Evolutionary conservation across 2,797 vertebrate species (phyloP).

Genomic region (Smutsia gigantea): DNA sequence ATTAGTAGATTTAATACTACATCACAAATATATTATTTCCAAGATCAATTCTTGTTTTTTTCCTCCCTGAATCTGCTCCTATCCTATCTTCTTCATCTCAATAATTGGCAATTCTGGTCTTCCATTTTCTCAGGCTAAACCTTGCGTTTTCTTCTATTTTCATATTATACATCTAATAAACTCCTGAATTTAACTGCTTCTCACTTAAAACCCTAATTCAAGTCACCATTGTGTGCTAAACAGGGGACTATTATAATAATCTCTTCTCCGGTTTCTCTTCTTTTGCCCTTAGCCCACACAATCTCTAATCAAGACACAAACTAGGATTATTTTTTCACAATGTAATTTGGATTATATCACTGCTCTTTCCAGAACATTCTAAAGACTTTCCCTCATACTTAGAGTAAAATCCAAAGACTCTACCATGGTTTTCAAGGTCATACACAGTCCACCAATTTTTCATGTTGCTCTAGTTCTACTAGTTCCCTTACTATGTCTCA

Average conservation of each 20-base stretch:
- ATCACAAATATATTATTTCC: background rate
- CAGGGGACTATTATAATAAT: background rate
- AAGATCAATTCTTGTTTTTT: background rate
- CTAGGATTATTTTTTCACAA: background rate
- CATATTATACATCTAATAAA: background rate
- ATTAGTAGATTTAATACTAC: background rate
- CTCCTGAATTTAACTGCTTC: background rate
- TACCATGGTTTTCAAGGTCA: background rate
- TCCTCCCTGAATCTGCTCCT: background rate
- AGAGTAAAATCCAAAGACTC: background rate
- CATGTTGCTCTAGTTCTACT: background rate
- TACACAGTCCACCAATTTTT: background rate
- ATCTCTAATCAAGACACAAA: background rate
- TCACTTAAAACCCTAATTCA: background rate
- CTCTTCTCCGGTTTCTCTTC: background rate
- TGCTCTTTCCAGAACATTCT: background rate
- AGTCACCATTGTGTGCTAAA: background rate
- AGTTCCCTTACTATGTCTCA: background rate
- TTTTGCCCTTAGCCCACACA: background rate
- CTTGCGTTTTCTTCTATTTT: background rate
- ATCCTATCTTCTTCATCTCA: background rate
- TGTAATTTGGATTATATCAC: background rate
- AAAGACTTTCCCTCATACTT: background rate
- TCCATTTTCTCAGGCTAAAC: background rate
- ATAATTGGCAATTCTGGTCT: background rate